Conservation (phyloP, 2,113 vertebrate genomes). For the Carassius gibelio region DNA sequence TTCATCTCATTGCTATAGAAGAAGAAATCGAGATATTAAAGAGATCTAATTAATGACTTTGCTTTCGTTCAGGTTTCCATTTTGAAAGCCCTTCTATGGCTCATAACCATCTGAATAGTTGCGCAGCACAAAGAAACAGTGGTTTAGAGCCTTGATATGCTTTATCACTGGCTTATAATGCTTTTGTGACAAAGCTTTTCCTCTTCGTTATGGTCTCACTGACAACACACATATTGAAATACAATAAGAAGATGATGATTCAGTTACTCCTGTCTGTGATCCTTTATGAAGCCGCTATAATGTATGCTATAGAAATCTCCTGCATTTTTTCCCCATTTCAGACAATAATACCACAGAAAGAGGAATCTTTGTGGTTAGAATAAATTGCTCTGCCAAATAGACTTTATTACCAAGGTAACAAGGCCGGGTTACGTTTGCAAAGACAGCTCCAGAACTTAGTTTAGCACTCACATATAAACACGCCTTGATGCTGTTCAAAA, state of each 20-base stretch:
- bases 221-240: slow-evolving; percentile 1
- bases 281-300: not conserved
- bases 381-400: too few relatives aligned
- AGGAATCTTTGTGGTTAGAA: too few relatives aligned
- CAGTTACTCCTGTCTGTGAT: not conserved
- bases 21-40: not conserved
- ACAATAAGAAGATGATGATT: not conserved
- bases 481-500: too few relatives aligned
- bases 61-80: not conserved
- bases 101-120: slow-evolving; percentile 9
- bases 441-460: too few relatives aligned
- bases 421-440: too few relatives aligned
- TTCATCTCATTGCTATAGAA: not conserved
- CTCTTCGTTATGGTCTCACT: slow-evolving; percentile 6
- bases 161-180: not conserved
- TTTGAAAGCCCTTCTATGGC: not conserved
- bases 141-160: not conserved
- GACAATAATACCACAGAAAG: slow-evolving; percentile 32
- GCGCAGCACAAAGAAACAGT: not conserved
- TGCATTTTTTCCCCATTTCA: slow-evolving; percentile 1
- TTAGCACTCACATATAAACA: too few relatives aligned
- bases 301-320: not conserved
- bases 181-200: not conserved
- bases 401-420: too few relatives aligned
- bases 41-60: not conserved